phyloP scores from a whole-genome alignment of 2,888 invertebrate genomes.

The Caenorhabditis sulstoni region DNA sequence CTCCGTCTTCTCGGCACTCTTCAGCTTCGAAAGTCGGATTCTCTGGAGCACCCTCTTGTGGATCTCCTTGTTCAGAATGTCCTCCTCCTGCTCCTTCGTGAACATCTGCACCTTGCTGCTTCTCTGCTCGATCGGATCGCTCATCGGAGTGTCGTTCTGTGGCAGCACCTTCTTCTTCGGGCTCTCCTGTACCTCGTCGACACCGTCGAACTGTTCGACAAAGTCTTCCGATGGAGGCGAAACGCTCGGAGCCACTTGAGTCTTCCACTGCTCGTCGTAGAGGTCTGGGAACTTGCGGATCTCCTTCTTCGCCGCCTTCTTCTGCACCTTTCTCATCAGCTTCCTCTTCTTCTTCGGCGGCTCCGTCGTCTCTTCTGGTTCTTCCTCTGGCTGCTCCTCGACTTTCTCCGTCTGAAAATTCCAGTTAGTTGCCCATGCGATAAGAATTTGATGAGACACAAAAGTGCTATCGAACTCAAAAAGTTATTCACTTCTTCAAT shows the following conservation, averaged over 20 bases:
- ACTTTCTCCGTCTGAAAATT: slow-evolving; percentile 31
- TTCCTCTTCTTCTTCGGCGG: slow-evolving; percentile 48
- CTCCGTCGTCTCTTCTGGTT: slow-evolving; percentile 31
- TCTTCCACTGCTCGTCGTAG: slow-evolving; percentile 55
- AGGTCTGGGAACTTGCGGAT: slow-evolving; percentile 52
- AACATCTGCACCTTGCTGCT: slow-evolving; percentile 46
- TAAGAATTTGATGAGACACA: not conserved
- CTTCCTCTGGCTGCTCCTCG: slow-evolving; percentile 19
- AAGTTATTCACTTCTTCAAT: slow-evolving; percentile 42
- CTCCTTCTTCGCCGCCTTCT: slow-evolving; percentile 44
- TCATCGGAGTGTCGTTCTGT: slow-evolving; percentile 59
- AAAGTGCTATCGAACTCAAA: slow-evolving; percentile 6
- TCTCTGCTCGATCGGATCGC: slow-evolving; percentile 39
- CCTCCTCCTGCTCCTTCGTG: slow-evolving; percentile 47
- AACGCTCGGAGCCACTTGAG: slow-evolving; percentile 56
- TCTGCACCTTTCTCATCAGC: slow-evolving; percentile 37
- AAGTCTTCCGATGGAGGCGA: slow-evolving; percentile 54
- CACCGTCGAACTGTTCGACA: slow-evolving; percentile 50
- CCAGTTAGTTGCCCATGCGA: not conserved
- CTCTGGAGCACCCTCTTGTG: slow-evolving; percentile 46
- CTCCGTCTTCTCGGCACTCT: slow-evolving; percentile 5
- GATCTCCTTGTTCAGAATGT: slow-evolving; percentile 48
- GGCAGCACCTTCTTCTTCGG: slow-evolving; percentile 30
- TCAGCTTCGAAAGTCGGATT: slow-evolving; percentile 38
- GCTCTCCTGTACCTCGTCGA: slow-evolving; percentile 49